Percentiles rank a stretch among this genome's conserved stretches.
These are phyloP conservation scores for Hirudinaria manillensis DNA, from an alignment of 2,888 invertebrate species.

Conservation along the genomic window DNA sequence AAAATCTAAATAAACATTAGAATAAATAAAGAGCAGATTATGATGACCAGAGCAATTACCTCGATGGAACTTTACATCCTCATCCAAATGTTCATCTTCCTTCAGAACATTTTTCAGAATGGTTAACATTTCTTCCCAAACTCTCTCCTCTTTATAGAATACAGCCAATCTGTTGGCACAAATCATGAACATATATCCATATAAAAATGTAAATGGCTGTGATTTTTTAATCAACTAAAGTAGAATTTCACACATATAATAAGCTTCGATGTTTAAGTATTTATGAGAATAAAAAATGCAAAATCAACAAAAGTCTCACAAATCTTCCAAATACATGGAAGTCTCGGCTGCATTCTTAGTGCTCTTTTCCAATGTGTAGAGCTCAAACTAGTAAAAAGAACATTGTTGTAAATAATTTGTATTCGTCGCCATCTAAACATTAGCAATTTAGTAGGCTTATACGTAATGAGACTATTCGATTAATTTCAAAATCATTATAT, in stretches of 20 bases:
- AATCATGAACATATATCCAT: too few species aligned
- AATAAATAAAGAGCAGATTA: too few species aligned
- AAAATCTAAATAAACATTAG: too few species aligned
- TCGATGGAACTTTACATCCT: neutral
- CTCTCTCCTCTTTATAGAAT: neutral
- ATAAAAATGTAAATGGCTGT: too few species aligned
- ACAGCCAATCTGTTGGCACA: neutral
- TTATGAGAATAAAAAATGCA: neutral
- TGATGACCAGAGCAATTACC: too few species aligned
- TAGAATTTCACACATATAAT: too few species aligned
- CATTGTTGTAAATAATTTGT: too few species aligned
- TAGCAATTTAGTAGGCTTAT: too few species aligned
- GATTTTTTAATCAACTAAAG: too few species aligned
- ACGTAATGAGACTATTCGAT: too few species aligned
- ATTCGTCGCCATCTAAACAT: too few species aligned
- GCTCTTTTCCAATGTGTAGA: constrained; percentile 3
- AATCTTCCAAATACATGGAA: neutral
- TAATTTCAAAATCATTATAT: too few species aligned
- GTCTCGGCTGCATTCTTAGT: neutral
- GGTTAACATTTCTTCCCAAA: neutral
- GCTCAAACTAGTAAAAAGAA: neutral
- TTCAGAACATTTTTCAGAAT: neutral
- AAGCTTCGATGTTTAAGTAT: neutral
- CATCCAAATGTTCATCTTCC: neutral
- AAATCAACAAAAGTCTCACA: neutral